Base-by-base conservation (phyloP, 2,888 invertebrate species). In the Eumacrocentrus americanus region DNA sequence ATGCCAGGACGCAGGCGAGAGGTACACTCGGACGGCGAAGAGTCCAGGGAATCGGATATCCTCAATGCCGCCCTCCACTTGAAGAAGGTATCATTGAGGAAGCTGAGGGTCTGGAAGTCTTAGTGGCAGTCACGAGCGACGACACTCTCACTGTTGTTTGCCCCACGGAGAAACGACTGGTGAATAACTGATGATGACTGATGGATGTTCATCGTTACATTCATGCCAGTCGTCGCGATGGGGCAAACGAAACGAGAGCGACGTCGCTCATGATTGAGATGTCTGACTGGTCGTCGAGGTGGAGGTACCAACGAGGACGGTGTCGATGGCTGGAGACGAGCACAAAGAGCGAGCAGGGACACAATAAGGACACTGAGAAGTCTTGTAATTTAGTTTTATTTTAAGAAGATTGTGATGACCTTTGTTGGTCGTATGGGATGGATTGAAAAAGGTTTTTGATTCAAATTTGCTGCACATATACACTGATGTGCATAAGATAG, bases 91-190 rank as follows among this genome's bases (percentile, higher is more conserved):
- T 92, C 92, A 0, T 81, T 92, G 65, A 82, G 90, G 70, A 92
- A 91, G 75, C 84, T 92, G 61, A 85, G 90, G 73, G 90, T 90
- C 55, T 92, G 92, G 92, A 88, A 91, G 71, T 91, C 90, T 87
- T 91, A 81, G 79, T 78, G 75, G 78, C 79, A 78, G 67, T 75
- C 79, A 67, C 72, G 77, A 71, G 79, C 78, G 77, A 75, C 79
- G 70, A 72, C 72, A 66, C 70, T 79, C 50, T 72, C 77, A 58
- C 73, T 76, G 61, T 67, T 78, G 62, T 72, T 76, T 70, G 71
- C 71, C 67, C 63, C 72, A 64, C 69, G 67, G 67, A 70, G 70
- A 59, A 70, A 71, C 58, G 64, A 70, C 56, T 69, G 68, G 63
- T 46, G 14, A 46, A 25, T 46, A 23, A 46, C 20, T n/a, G 3